Base-by-base conservation (phyloP, 2,113 vertebrate species). In the Dicaeum eximium region DNA sequence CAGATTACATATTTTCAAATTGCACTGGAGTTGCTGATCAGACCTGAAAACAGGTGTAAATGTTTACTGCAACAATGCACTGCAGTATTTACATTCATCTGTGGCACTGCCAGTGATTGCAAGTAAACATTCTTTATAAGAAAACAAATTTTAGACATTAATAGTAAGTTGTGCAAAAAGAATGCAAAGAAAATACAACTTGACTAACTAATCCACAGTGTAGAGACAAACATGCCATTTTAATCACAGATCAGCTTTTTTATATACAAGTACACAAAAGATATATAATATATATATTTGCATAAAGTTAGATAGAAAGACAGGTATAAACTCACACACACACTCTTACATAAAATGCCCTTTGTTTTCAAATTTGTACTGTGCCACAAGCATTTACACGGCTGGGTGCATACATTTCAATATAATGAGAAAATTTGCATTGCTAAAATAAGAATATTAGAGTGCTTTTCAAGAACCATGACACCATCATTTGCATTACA, bases 361-460 rank as follows among this genome's bases (percentile, higher is more conserved):
- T 82, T 80, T 40, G 40, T 83, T 65, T 74, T 82, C 81, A 85
- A 84, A 93, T 91, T 28, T 87, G 87, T 79, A 78, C 48, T 56
- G 50, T 87, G 84, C 57, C 90, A 85, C 31, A 85, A 81, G 45
- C 56, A 87, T 87, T 85, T 94, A 71, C 53, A 82, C 23, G 35
- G 61, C 81, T 82, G 78, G 57, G 54, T 90, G 81, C 79, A 80
- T 81, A 82, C 25, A 64, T 96, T 87, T 96, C 61, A 85, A 79
- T 74, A 89, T 38, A 96, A 89, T 64, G 78, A 96, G 84, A 81
- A 70, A 61, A 94, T 90, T 1, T 94, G 85, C 88, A 85, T 88
- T 85, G 70, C 90, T 94, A 95, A 94, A 96, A 53, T 75, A 87
- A 94, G 87, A 95, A 75, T 72, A 78, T 51, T 89, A 48, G 85